Evolutionary conservation across 2,797 vertebrate genomes (phyloP).

Genomic region (Platyrinchus mystaceus): DNA sequence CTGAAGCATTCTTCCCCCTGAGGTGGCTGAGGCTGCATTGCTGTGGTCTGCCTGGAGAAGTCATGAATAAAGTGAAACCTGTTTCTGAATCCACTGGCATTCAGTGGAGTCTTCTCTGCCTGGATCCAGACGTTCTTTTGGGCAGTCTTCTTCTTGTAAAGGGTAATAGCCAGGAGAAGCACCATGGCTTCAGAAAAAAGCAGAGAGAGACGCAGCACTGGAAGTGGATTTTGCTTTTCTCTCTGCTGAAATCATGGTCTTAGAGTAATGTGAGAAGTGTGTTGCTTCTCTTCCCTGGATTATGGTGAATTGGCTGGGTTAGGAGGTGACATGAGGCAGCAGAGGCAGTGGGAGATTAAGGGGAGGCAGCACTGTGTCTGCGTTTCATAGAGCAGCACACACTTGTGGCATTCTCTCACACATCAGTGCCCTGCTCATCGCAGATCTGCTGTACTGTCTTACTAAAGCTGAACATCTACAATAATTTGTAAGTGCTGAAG

Average conservation of each 20-base stretch:
- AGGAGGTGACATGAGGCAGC: not conserved
- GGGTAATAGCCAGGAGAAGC: not conserved
- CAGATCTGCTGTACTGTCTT: fast-evolving
- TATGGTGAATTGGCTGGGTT: fast-evolving
- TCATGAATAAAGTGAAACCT: not conserved
- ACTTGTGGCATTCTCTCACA: not conserved
- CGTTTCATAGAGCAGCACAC: not conserved
- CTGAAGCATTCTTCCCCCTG: not conserved
- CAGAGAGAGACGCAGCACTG: not conserved
- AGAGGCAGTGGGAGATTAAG: not conserved
- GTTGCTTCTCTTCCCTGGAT: not conserved
- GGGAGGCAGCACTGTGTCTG: not conserved
- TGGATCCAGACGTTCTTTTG: not conserved
- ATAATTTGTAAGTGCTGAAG: not conserved
- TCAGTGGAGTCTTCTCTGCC: not conserved
- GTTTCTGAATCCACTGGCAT: not conserved
- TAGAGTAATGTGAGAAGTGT: not conserved
- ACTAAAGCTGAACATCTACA: not conserved
- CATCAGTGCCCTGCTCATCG: not conserved
- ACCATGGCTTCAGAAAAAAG: not conserved
- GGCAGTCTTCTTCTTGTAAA: not conserved
- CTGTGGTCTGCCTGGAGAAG: not conserved
- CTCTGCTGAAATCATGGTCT: not conserved
- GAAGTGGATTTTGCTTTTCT: not conserved
- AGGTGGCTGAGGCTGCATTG: not conserved